Conservation (phyloP, 1,140 invertebrate species). For the Brachionus paranguensis region DNA sequence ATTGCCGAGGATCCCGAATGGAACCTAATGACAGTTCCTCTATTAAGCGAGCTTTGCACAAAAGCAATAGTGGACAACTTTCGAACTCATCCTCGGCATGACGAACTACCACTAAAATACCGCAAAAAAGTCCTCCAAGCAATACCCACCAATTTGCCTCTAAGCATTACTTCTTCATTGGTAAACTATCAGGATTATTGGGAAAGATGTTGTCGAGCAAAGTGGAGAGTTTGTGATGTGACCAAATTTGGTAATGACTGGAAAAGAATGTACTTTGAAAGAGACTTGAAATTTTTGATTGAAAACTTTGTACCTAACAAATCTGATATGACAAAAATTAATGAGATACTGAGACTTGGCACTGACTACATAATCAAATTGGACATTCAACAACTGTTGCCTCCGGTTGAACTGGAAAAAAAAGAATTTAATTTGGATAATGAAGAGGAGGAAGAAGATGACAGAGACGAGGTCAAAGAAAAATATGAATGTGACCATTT, state of each 20-base stretch:
- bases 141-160: constrained; percentile 51
- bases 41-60: constrained; percentile 49
- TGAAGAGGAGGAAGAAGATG: constrained; percentile 40
- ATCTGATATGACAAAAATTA: constrained; percentile 49
- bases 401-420: constrained; percentile 50
- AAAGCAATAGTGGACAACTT: constrained; percentile 53
- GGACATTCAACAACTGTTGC: constrained; percentile 53
- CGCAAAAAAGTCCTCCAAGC: constrained; percentile 49
- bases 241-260: constrained; percentile 49
- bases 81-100: constrained; percentile 47
- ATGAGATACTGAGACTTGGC: constrained; percentile 46
- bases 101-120: constrained; percentile 49
- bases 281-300: constrained; percentile 53
- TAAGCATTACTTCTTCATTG: constrained; percentile 52
- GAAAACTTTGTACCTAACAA: constrained; percentile 55
- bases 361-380: constrained; percentile 51
- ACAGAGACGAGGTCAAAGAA: constrained; percentile 45
- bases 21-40: constrained; percentile 55
- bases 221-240: constrained; percentile 55
- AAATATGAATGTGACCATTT: constrained; percentile 55
- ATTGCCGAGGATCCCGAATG: constrained; percentile 57
- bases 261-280: constrained; percentile 56
- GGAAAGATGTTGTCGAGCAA: constrained; percentile 43
- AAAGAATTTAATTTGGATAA: constrained; percentile 52
- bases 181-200: constrained; percentile 55